These are phyloP conservation scores for Caenorhabditis angaria DNA, from an alignment of 2,888 invertebrate genomes.

Conservation along the genomic window DNA sequence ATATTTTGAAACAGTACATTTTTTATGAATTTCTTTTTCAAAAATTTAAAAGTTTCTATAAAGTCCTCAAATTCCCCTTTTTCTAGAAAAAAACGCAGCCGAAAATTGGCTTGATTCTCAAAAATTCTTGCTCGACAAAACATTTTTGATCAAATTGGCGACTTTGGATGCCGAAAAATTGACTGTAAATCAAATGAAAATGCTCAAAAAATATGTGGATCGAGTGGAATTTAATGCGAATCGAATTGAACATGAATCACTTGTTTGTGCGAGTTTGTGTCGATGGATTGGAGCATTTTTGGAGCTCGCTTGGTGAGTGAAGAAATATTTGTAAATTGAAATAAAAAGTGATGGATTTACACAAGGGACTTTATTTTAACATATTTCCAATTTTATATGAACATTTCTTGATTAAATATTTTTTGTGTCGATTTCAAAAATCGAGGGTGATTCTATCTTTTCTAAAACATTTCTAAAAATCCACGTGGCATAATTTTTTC, in stretches of 20 bases:
- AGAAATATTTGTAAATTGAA: neutral
- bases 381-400: no score
- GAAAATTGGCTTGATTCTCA: constrained; percentile 57
- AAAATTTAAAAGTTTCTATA: no score
- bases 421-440: no score
- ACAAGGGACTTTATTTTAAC: no score
- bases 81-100: constrained; percentile 52
- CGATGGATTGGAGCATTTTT: constrained; percentile 36
- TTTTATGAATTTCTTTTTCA: no score
- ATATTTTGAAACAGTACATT: no score
- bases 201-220: constrained; percentile 49
- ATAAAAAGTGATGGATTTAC: neutral
- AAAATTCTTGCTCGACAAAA: constrained; percentile 37
- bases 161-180: constrained; percentile 37
- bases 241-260: constrained; percentile 45
- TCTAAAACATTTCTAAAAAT: no score
- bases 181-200: constrained; percentile 39
- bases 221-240: constrained; percentile 52
- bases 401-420: no score
- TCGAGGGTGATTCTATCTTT: no score
- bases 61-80: no score
- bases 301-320: constrained; percentile 23
- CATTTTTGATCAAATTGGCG: constrained; percentile 32
- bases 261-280: constrained; percentile 28
- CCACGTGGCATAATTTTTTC: no score